Base-by-base conservation (phyloP, 2,797 vertebrate genomes). In the Labeo calbasu region DNA sequence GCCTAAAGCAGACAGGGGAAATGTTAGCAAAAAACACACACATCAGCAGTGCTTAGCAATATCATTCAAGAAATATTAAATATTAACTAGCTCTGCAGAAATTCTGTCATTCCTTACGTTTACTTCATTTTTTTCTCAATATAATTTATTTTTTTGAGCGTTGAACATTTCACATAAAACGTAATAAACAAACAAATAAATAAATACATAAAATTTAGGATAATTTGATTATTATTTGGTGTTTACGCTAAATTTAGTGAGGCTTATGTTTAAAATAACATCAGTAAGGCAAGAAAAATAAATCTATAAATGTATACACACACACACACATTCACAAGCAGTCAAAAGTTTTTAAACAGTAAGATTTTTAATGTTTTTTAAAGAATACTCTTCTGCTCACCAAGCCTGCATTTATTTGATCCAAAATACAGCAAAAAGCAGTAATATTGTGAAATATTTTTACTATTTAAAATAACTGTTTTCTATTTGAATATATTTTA, bases 1-100 rank as follows among this genome's bases (percentile, higher is more conserved):
- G 93, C 88, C 98, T 99, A 88, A 1, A 70, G 43, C 53, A 50
- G 63, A 65, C 36, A 53, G 43, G 14, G n/a, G 17, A 72, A 53
- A 79, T 55, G 69, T 53, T 50, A 70, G 15, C 17, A 76, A 53
- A 73, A 77, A 70, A 70, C 17, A 77, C n/a, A 28, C 66, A 72
- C 36, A 40, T 43, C 69, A 75, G 59, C 71, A 75, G 9, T 53
- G 76, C 23, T 69, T 15, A 50, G n/a, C 51, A 51, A 70, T 65
- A 73, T 48, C 55, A 73, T 73, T 59, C 50, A 46, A 81, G 32
- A 43, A 55, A 69, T 80, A 80, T 80, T 0, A 69, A 80, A 69
- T 69, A 53, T 68, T 69, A 25, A 80, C 48, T 53, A 69, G 23
- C 28, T 21, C 50, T 55, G 78, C 50, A 80, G 8, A 77, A 63